Percentiles rank a stretch among this genome's conserved stretches.
These are phyloP conservation scores for Onychomys torridus DNA, from an alignment of 2,797 vertebrate genomes.

Conservation along the genomic window DNA sequence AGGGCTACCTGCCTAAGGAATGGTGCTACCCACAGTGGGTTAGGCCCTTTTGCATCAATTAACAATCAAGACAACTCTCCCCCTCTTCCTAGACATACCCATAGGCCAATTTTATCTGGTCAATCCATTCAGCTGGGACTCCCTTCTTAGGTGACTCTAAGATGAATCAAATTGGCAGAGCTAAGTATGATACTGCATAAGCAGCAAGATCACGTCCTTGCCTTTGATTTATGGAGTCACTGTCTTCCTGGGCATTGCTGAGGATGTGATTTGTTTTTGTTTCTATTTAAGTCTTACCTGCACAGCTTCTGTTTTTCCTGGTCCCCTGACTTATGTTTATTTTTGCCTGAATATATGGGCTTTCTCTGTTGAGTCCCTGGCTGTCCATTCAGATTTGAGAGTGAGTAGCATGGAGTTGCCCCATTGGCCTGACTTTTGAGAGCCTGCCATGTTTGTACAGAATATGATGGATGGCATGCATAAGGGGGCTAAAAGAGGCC, in stretches of 20 bases:
- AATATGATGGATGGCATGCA: background rate
- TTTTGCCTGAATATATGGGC: background rate
- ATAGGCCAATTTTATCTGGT: background rate
- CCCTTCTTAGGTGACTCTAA: background rate
- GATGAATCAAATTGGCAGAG: background rate
- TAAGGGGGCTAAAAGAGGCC: background rate
- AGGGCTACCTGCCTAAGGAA: background rate
- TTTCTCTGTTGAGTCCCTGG: background rate
- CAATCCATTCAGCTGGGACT: background rate
- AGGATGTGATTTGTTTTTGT: background rate
- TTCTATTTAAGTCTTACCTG: background rate
- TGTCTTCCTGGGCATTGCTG: background rate
- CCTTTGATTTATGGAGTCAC: background rate
- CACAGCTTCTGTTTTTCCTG: background rate
- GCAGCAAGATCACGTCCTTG: background rate
- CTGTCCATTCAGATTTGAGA: background rate
- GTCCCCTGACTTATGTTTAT: background rate
- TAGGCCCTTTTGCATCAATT: background rate
- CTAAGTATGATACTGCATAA: background rate
- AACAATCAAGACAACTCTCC: background rate
- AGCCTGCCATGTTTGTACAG: background rate
- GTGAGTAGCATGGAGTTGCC: background rate
- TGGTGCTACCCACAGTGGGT: background rate
- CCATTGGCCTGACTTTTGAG: background rate
- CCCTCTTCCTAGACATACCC: background rate